These are phyloP conservation scores for Drosophila robusta DNA, from an alignment of 2,888 invertebrate genomes.

Conservation along the genomic window DNA sequence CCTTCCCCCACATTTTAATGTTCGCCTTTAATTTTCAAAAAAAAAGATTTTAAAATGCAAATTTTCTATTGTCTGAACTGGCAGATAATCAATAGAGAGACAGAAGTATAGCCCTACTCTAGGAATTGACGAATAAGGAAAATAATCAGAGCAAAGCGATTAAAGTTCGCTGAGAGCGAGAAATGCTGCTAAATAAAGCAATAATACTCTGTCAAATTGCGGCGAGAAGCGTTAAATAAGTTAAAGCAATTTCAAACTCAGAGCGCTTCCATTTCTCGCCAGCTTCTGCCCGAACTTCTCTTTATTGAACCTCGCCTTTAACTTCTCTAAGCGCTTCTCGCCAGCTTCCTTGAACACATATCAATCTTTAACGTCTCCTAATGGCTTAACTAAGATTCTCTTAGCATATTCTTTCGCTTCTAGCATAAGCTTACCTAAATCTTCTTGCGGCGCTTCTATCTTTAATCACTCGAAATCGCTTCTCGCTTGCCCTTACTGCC, in stretches of 20 bases:
- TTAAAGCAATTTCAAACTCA: too few relatives aligned
- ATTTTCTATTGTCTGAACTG: constrained; percentile 18
- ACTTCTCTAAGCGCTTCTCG: neutral
- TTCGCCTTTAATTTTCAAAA: constrained; percentile 44
- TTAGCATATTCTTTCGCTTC: neutral
- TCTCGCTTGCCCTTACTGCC: neutral
- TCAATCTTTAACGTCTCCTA: too few relatives aligned
- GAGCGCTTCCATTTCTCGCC: too few relatives aligned
- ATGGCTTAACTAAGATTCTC: neutral
- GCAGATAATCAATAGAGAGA: constrained; percentile 29
- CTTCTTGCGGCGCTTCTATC: neutral
- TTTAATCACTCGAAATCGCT: neutral
- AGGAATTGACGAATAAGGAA: neutral
- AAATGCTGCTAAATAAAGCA: too few relatives aligned
- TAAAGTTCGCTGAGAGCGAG: too few relatives aligned
- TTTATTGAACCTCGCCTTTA: neutral
- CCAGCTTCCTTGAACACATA: neutral
- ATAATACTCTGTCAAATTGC: too few relatives aligned
- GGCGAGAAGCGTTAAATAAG: too few relatives aligned
- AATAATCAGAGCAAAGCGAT: too few relatives aligned
- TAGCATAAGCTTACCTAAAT: neutral
- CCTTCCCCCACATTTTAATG: constrained; percentile 37
- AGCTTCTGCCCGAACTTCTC: too few relatives aligned
- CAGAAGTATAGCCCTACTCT: neutral
- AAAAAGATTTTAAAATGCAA: constrained; percentile 52